Percentiles rank a stretch among this genome's conserved stretches.
Evolutionary conservation across 2,797 vertebrate genomes (phyloP).

Genomic region (Lithobates pipiens): DNA sequence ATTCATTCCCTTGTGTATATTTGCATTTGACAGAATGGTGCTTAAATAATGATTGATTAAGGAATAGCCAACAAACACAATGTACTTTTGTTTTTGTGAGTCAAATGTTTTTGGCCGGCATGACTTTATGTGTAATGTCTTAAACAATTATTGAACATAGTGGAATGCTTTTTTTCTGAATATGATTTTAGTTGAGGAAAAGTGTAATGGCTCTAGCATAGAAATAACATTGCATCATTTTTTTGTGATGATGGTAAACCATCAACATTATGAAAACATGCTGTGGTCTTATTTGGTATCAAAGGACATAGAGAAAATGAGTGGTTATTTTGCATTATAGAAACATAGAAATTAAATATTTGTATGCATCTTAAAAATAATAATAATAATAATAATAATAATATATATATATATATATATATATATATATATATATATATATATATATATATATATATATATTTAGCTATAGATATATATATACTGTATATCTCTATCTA

Average conservation of each 20-base stretch:
- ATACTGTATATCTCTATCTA: too few relatives aligned
- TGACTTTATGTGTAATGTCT: conserved; percentile 39
- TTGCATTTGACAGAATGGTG: conserved; percentile 48
- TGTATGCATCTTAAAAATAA: too few relatives aligned
- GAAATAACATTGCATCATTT: not conserved
- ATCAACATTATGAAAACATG: not conserved
- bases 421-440: too few relatives aligned
- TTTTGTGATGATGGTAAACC: not conserved
- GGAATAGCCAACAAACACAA: conserved; percentile 31
- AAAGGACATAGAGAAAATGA: not conserved
- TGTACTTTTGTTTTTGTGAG: conserved; percentile 43
- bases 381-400: too few relatives aligned
- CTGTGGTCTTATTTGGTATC: not conserved
- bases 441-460: too few relatives aligned
- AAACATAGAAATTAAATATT: too few relatives aligned
- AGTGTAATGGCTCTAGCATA: not conserved
- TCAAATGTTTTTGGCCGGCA: conserved; percentile 41
- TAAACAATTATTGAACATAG: conserved; percentile 25
- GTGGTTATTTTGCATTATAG: not conserved
- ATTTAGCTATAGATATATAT: too few relatives aligned
- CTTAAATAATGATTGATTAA: conserved; percentile 48
- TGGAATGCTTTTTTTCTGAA: conserved; percentile 12
- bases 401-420: too few relatives aligned
- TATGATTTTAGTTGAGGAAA: not conserved
- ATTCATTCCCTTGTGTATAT: conserved; percentile 26